These are phyloP conservation scores for Antedon mediterranea DNA, from an alignment of 53 echinoderm and acorn worm genomes.

Conservation along the genomic window DNA sequence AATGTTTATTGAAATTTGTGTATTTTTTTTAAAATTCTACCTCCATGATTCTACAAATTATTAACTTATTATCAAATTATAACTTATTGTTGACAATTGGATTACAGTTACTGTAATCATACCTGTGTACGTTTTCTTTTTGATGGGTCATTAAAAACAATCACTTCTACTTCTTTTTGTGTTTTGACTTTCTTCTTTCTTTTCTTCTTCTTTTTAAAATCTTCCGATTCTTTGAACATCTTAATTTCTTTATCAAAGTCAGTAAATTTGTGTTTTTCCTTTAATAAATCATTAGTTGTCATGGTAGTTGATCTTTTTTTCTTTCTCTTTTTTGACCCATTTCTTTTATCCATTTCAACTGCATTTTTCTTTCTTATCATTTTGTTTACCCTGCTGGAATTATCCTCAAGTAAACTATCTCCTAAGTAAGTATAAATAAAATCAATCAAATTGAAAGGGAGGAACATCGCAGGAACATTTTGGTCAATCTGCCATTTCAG, in stretches of 20 bases:
- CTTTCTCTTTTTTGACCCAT: constrained; percentile 11
- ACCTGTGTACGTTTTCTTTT: constrained; percentile 39
- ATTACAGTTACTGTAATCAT: neutral
- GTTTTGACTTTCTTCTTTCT: constrained; percentile 11
- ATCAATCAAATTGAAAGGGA: too few species aligned
- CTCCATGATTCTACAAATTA: too few species aligned
- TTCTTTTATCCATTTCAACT: constrained; percentile 31
- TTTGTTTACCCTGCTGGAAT: constrained; percentile 1
- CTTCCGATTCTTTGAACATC: constrained; percentile 6
- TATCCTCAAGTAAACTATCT: constrained; percentile 31
- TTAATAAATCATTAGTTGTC: too few species aligned
- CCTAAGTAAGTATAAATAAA: too few species aligned
- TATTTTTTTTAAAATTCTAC: too few species aligned
- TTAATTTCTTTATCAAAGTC: neutral
- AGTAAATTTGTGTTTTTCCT: neutral
- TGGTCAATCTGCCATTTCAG: too few species aligned
- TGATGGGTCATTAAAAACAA: constrained; percentile 58
- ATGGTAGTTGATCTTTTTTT: too few species aligned
- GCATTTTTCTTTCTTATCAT: neutral
- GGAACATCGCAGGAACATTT: too few species aligned
- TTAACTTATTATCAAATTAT: too few species aligned
- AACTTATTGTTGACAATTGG: too few species aligned
- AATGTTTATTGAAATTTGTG: too few species aligned
- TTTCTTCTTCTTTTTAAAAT: constrained; percentile 9
- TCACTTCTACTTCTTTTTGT: constrained; percentile 33